phyloP scores from a whole-genome alignment of 2,888 invertebrate species.

The Pseudolycoriella hygida region DNA sequence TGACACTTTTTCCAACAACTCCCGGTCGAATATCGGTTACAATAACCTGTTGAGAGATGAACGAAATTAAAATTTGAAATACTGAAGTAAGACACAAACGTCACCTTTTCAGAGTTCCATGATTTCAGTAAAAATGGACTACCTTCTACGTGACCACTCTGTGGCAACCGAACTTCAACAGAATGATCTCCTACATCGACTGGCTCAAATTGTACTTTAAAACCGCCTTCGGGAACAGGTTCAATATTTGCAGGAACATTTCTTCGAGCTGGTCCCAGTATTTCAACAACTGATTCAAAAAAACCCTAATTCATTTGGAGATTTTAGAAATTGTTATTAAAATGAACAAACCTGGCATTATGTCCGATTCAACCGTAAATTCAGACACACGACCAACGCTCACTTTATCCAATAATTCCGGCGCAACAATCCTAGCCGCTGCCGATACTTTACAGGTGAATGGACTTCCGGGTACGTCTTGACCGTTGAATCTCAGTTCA shows the following conservation, averaged over 20 bases:
- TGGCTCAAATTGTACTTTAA: conserved; percentile 57
- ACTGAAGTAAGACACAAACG: no score
- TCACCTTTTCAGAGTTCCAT: conserved; percentile 68
- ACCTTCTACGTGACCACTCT: conserved; percentile 74
- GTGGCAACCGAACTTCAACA: conserved; percentile 49
- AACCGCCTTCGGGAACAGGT: conserved; percentile 23
- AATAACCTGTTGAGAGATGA: no score
- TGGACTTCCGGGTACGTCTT: conserved; percentile 70
- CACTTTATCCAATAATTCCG: conserved; percentile 76
- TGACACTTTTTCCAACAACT: conserved; percentile 80
- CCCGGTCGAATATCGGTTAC: conserved; percentile 87
- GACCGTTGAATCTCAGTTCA: conserved; percentile 88
- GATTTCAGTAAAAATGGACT: conserved; percentile 92
- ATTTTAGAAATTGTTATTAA: no score
- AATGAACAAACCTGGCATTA: no score
- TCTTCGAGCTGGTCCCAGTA: conserved; percentile 54
- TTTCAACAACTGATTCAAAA: conserved; percentile 69
- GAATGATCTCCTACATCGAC: conserved; percentile 87
- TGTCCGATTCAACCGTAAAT: conserved; percentile 75
- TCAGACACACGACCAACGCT: conserved; percentile 70
- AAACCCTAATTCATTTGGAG: no score
- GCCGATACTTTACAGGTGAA: conserved; percentile 44
- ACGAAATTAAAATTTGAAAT: no score
- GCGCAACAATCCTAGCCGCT: conserved; percentile 66
- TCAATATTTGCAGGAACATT: conserved; percentile 46